Base-by-base conservation (phyloP, 2,797 vertebrate genomes). In the Holocentrus rufus region DNA sequence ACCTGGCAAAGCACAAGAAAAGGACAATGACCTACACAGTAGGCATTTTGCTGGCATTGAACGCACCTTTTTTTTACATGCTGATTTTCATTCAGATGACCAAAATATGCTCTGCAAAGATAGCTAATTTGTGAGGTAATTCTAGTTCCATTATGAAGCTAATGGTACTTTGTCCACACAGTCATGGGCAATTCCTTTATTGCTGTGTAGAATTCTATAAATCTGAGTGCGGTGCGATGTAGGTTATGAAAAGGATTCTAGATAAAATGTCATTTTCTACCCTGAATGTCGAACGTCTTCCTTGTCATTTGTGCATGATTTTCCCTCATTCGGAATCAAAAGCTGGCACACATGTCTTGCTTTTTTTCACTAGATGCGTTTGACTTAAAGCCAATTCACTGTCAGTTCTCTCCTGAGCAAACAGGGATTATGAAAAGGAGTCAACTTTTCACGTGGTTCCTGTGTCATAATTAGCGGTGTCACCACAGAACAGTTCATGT, bases 81-180 rank as follows among this genome's bases (percentile, higher is more conserved):
- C 63, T 65, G 71, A 68, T 79, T 83, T 67, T 56, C 76, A 52
- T 68, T 66, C 60, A 60, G 68, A 70, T 79, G 31, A 50, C 54
- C 69, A 54, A 84, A 81, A 79, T 74, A 76, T 77, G 68, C 53
- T 72, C 77, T n/a, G 46, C 42, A 59, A 71, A 71, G 55, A 70
- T 46, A 63, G 59, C 11, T 46, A 5, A 46, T 17, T 46, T 46
- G 39, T 46, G 5, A 46, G 14, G 44, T 46, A 46, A 46, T 46
- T 46, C 44, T 42, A 46, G 4, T 17, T 46, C 44, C 5, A 46
- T 46, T 46, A 9, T 50, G 47, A 50, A n/a, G 20, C 47, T 50
- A 17, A 46, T 20, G 9, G 7, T 50, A 22, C 47, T n/a, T 50
- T 50, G 9, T 20, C n/a, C 9, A 3, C 53, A 9, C 4, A 18